Evolutionary conservation across 2,113 vertebrate genomes (phyloP).

Genomic region (Sarotherodon lohbergeri): DNA sequence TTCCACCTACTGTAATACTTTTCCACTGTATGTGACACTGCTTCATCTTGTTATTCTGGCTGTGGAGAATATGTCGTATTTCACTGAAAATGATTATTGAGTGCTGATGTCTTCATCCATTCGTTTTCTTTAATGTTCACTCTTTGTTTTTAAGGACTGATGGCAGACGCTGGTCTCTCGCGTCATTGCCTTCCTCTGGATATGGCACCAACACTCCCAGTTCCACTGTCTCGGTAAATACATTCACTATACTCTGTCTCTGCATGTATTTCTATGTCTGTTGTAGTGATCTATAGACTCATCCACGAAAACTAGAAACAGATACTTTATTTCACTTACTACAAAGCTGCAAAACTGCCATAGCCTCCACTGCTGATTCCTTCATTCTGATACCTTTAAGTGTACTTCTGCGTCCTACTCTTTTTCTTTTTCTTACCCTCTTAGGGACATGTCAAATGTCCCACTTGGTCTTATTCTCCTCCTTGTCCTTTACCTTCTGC

Average conservation of each 20-base stretch:
- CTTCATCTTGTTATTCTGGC: neutral
- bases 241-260: neutral
- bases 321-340: neutral
- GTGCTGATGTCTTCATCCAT: neutral
- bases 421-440: neutral
- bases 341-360: neutral
- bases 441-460: neutral
- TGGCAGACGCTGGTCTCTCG: constrained; percentile 95
- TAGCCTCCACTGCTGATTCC: neutral
- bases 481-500: neutral
- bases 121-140: neutral
- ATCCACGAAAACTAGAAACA: neutral
- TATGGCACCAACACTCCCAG: constrained; percentile 98
- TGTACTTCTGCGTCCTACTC: neutral
- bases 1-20: neutral
- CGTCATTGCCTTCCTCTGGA: constrained; percentile 92
- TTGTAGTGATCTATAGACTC: neutral
- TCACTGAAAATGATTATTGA: neutral
- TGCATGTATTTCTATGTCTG: neutral
- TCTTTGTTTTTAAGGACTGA: constrained; percentile 77
- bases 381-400: neutral
- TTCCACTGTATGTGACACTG: neutral
- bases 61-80: neutral
- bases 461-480: neutral
- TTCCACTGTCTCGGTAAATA: constrained; percentile 94